phyloP scores from a whole-genome alignment of 2,888 invertebrate species.

The Napeogenes sylphis region DNA sequence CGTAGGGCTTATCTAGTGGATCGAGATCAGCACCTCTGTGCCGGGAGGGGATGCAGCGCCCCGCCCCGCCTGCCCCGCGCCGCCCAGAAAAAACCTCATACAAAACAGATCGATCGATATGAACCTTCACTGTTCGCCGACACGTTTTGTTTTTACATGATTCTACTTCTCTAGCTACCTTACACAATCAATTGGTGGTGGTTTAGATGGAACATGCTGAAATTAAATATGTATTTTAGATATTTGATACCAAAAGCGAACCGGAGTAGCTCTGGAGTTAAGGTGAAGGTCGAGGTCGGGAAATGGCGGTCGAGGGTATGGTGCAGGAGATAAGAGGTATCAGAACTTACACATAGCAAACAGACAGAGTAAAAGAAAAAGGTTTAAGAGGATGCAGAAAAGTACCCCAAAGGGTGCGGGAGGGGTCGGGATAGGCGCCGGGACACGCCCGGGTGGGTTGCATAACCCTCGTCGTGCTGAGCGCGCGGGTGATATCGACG shows the following conservation, averaged over 20 bases:
- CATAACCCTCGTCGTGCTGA: constrained; percentile 66
- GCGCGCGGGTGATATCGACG: constrained; percentile 66
- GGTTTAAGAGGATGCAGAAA: constrained; percentile 50
- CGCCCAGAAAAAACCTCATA: constrained; percentile 59
- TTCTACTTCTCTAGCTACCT: constrained; percentile 26
- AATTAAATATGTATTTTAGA: not conserved
- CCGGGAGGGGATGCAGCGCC: constrained; percentile 40
- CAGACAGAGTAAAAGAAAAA: constrained; percentile 42
- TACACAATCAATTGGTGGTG: constrained; percentile 12
- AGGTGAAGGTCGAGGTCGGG: constrained; percentile 27
- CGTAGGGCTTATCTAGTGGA: constrained; percentile 28
- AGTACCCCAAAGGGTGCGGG: constrained; percentile 20
- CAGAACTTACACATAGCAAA: constrained; percentile 16
- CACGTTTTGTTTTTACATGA: constrained; percentile 45
- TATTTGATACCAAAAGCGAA: not conserved
- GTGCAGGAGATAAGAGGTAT: not conserved
- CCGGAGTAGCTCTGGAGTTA: constrained; percentile 7
- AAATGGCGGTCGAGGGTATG: constrained; percentile 30
- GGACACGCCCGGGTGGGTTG: constrained; percentile 72
- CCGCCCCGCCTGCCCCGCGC: constrained; percentile 44
- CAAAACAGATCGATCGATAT: constrained; percentile 73
- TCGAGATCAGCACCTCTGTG: constrained; percentile 33
- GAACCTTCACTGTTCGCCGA: constrained; percentile 47
- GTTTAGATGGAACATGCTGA: not conserved
- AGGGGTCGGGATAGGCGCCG: constrained; percentile 30